phyloP scores from a whole-genome alignment of 92 coral and sea anemone genomes.

The Porites rus region DNA sequence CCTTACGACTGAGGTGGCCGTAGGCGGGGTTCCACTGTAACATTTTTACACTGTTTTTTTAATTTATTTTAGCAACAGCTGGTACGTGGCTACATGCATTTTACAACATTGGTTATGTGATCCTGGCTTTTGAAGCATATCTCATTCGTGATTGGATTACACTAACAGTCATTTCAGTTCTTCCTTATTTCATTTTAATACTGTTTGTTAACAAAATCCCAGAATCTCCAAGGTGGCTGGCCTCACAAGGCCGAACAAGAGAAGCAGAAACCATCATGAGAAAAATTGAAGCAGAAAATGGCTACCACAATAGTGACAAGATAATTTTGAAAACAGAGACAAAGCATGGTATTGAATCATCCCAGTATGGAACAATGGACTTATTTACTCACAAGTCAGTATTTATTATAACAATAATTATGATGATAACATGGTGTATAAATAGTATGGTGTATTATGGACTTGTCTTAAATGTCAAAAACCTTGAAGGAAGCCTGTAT shows the following conservation, averaged over 20 bases:
- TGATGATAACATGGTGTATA: slow-evolving; percentile 76
- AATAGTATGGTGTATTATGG: slow-evolving; percentile 97
- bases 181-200: slow-evolving; percentile 66
- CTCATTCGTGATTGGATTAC: slow-evolving; percentile 79
- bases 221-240: slow-evolving; percentile 94
- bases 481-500: slow-evolving; percentile 88
- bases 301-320: slow-evolving; percentile 19
- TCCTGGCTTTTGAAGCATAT: slow-evolving; percentile 71
- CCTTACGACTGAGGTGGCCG: too few relatives aligned
- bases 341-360: slow-evolving; percentile 3
- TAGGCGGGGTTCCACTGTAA: too few relatives aligned
- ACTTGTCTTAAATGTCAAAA: slow-evolving; percentile 84
- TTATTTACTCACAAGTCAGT: slow-evolving; percentile 76
- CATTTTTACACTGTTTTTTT: too few relatives aligned
- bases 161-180: slow-evolving; percentile 57
- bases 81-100: slow-evolving; percentile 74
- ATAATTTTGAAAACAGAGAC: slow-evolving; percentile 21
- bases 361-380: slow-evolving; percentile 63
- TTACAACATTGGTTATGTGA: slow-evolving; percentile 66
- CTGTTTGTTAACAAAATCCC: slow-evolving; percentile 63
- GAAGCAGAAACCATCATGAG: slow-evolving; percentile 84
- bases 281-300: slow-evolving; percentile 74
- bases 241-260: slow-evolving; percentile 68
- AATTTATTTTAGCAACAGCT: slow-evolving; percentile 6
- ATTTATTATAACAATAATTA: slow-evolving; percentile 60